Evolutionary conservation across 37 sponge, comb jelly and placozoan genomes (phyloP).

Genomic region (Theonella swinhoei): DNA sequence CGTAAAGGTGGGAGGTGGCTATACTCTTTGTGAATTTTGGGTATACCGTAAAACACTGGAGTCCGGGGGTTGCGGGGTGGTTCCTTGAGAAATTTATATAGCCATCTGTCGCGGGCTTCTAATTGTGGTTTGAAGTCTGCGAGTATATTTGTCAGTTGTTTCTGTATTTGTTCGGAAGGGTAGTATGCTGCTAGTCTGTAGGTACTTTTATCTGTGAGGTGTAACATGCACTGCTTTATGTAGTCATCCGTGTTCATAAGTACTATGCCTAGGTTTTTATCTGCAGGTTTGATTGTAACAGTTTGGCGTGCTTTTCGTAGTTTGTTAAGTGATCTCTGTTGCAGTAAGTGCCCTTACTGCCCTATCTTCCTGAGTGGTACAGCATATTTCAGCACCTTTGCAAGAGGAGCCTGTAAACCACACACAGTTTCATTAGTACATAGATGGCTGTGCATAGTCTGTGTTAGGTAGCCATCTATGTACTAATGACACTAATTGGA

Average conservation of each 20-base stretch:
- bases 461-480: too few relatives aligned
- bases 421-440: too few relatives aligned
- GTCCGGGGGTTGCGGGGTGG: not conserved
- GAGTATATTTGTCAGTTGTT: not conserved
- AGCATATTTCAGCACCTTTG: too few relatives aligned
- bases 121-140: not conserved
- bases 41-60: not conserved
- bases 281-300: not conserved
- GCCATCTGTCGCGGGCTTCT: not conserved
- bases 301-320: not conserved
- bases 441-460: too few relatives aligned
- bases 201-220: not conserved
- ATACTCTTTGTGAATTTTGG: not conserved
- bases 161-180: not conserved
- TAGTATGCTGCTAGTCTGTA: not conserved
- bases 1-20: not conserved
- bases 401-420: too few relatives aligned
- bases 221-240: not conserved
- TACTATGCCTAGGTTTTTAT: not conserved
- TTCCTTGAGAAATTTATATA: not conserved
- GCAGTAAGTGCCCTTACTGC: too few relatives aligned
- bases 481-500: too few relatives aligned
- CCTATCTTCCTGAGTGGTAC: too few relatives aligned
- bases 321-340: not conserved
- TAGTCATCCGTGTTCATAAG: not conserved